phyloP scores from a whole-genome alignment of 1,140 invertebrate genomes.

The Tetragnatha versicolor region DNA sequence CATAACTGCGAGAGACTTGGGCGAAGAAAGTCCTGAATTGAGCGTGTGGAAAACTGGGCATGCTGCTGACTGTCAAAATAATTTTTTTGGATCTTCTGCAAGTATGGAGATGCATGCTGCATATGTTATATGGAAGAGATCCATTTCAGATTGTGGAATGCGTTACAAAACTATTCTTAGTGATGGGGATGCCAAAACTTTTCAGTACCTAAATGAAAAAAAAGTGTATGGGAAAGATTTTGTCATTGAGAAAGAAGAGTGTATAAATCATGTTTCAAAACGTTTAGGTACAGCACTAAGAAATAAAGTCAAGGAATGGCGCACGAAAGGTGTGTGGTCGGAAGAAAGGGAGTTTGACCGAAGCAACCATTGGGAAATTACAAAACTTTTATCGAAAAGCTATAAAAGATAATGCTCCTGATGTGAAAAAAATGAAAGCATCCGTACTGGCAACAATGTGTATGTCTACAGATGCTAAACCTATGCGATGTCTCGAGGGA shows the following conservation, averaged over 20 bases:
- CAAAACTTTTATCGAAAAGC: not conserved
- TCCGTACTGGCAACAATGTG: not conserved
- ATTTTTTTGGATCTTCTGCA: constrained; percentile 29
- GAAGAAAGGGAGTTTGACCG: constrained; percentile 1
- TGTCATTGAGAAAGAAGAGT: not conserved
- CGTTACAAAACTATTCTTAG: not conserved
- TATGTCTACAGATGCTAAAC: not conserved
- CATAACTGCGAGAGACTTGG: not conserved
- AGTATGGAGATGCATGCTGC: not conserved
- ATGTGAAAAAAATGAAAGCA: not conserved
- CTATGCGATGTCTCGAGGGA: not conserved
- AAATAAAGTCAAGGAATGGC: not conserved
- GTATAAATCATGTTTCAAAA: constrained; percentile 10
- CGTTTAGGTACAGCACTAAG: not conserved
- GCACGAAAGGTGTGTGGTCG: not conserved
- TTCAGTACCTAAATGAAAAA: not conserved
- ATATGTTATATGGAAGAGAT: not conserved
- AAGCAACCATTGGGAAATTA: not conserved
- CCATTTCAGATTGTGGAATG: not conserved
- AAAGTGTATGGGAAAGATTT: not conserved
- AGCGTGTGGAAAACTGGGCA: not conserved
- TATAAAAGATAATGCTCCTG: not conserved
- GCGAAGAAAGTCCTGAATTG: not conserved
- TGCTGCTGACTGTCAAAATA: constrained; percentile 57
- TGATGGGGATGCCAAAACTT: constrained; percentile 13